Conservation (phyloP, 2,113 vertebrate genomes). For the Danionella cerebrum region DNA sequence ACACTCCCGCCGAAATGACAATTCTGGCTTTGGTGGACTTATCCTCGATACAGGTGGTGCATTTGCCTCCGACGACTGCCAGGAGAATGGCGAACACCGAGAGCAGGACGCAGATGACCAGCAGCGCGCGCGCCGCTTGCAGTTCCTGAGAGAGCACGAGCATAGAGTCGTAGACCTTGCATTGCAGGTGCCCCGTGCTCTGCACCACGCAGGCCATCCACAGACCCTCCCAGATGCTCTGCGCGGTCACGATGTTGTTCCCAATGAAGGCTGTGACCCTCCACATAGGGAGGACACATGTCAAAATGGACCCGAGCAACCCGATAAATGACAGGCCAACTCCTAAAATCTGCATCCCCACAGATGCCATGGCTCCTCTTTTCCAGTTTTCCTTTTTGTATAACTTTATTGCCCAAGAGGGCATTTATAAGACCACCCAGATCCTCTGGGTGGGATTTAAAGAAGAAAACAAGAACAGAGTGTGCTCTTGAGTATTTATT, state of each 20-base stretch:
- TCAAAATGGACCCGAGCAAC: slow-evolving; percentile 75
- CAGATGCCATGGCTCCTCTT: slow-evolving; percentile 61
- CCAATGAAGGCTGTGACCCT: slow-evolving; percentile 82
- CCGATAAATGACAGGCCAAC: slow-evolving; percentile 71
- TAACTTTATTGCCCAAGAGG: neutral
- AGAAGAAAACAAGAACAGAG: neutral
- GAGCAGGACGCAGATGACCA: slow-evolving; percentile 77
- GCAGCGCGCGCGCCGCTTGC: slow-evolving; percentile 78
- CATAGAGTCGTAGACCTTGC: slow-evolving; percentile 78
- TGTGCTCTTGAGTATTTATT: neutral
- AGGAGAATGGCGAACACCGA: slow-evolving; percentile 73
- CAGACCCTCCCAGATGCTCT: slow-evolving; percentile 77
- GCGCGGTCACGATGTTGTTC: slow-evolving; percentile 81
- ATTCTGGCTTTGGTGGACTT: slow-evolving; percentile 76
- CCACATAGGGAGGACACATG: slow-evolving; percentile 83
- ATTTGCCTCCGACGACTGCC: slow-evolving; percentile 82
- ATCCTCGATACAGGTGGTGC: slow-evolving; percentile 82
- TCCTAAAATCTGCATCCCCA: slow-evolving; percentile 81
- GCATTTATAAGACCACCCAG: slow-evolving; percentile 3
- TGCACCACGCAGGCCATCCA: slow-evolving; percentile 86
- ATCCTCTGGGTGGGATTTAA: slow-evolving; percentile 48
- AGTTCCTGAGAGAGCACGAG: slow-evolving; percentile 77
- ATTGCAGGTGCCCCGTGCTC: slow-evolving; percentile 82
- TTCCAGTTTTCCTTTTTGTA: neutral
- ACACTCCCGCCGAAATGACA: slow-evolving; percentile 72